These are phyloP conservation scores for Myotis lucifugus DNA, from an alignment of 2,113 vertebrate species.

Conservation along the genomic window DNA sequence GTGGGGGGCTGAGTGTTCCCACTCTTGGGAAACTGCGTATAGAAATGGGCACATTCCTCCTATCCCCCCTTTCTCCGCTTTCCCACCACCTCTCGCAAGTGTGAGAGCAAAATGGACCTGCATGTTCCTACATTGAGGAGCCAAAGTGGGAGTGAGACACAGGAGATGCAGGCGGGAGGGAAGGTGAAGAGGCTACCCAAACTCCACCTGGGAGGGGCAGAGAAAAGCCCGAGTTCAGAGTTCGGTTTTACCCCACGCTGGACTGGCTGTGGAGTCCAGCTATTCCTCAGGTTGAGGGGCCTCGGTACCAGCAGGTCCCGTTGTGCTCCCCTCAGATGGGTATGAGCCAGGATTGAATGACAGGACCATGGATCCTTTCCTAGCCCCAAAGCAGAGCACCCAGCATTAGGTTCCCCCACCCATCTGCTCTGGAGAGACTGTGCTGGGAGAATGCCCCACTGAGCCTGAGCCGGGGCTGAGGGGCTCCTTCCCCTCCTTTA, in stretches of 20 bases:
- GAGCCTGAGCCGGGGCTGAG: not conserved
- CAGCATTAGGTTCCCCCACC: not conserved
- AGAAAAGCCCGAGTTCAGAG: slow-evolving; percentile 20
- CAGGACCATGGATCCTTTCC: slow-evolving; percentile 28
- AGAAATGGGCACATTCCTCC: slow-evolving; percentile 45
- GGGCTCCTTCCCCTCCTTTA: not conserved
- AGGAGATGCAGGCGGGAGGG: not conserved
- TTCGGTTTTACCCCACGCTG: not conserved
- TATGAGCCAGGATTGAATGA: slow-evolving; percentile 41
- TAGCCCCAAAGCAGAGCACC: slow-evolving; percentile 4
- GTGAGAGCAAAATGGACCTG: slow-evolving; percentile 63
- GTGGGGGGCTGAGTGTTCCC: not conserved
- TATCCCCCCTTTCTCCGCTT: not conserved
- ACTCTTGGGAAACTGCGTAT: slow-evolving; percentile 49
- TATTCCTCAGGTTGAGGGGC: slow-evolving; percentile 16
- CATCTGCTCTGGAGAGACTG: not conserved
- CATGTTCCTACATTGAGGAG: slow-evolving; percentile 24
- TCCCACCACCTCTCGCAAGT: slow-evolving; percentile 22
- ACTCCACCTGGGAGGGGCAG: not conserved
- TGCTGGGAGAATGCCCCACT: slow-evolving; percentile 34
- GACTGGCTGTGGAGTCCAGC: not conserved
- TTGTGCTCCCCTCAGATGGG: not conserved
- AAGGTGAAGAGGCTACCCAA: not conserved
- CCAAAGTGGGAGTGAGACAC: slow-evolving; percentile 26
- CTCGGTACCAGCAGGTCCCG: not conserved